These are phyloP conservation scores for Betta splendens DNA, from an alignment of 2,797 vertebrate genomes.

Conservation along the genomic window DNA sequence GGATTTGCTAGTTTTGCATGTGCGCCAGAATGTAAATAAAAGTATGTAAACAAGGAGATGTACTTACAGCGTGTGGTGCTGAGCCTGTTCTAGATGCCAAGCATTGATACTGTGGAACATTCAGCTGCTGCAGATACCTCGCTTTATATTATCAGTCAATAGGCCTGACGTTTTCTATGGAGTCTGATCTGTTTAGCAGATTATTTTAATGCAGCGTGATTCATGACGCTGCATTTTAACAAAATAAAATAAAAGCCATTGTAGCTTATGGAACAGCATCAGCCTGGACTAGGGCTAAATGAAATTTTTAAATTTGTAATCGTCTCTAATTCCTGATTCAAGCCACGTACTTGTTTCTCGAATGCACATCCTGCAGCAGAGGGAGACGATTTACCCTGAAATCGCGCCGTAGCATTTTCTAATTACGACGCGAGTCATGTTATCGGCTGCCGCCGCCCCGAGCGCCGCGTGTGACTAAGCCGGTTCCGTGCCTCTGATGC, in stretches of 20 bases:
- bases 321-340: conserved; percentile 1
- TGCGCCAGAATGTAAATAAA: background rate
- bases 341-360: conserved; percentile 28
- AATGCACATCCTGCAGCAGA: conserved; percentile 25
- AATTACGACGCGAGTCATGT: conserved; percentile 68
- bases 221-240: background rate
- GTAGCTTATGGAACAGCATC: background rate
- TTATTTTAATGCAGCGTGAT: background rate
- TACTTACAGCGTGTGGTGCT: no score
- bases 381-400: conserved; percentile 57
- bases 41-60: no score
- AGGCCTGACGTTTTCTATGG: background rate
- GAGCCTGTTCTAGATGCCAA: background rate
- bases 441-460: conserved; percentile 54
- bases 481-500: conserved; percentile 58
- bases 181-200: background rate
- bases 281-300: background rate
- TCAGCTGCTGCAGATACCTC: no score
- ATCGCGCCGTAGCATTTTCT: conserved; percentile 54
- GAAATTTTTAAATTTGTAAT: background rate
- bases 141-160: no score
- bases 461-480: conserved; percentile 66
- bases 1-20: no score
- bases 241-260: conserved; percentile 9
- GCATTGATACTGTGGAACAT: background rate